Conservation (phyloP, 2,888 invertebrate genomes). For the Esperia sulphurella region DNA sequence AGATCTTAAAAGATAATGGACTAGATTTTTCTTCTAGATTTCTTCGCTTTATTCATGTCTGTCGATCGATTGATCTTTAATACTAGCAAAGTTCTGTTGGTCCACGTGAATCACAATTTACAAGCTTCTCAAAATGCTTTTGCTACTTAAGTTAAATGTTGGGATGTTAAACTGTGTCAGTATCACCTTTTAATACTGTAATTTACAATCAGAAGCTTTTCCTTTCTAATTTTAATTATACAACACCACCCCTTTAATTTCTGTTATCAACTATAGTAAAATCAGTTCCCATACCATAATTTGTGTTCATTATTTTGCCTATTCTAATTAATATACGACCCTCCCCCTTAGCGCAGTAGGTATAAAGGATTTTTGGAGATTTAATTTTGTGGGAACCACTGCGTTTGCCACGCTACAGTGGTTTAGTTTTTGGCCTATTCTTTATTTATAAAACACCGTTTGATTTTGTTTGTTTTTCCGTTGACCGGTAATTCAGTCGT, state of each 20-base stretch:
- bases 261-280: conserved; percentile 30
- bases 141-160: no score
- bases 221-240: conserved; percentile 2
- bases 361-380: conserved; percentile 54
- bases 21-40: background rate
- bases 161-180: no score
- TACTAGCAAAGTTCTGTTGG: background rate
- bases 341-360: conserved; percentile 38
- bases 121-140: no score
- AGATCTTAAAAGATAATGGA: conserved; percentile 10
- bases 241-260: conserved; percentile 1
- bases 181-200: no score
- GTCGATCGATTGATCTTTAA: background rate
- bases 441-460: conserved; percentile 33
- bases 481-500: conserved; percentile 3
- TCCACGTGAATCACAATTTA: no score
- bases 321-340: conserved; percentile 60
- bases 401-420: conserved; percentile 42
- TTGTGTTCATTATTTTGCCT: conserved; percentile 60
- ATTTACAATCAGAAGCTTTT: background rate
- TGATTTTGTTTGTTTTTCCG: conserved; percentile 22
- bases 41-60: background rate
- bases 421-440: conserved; percentile 37
- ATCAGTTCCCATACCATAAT: conserved; percentile 62
- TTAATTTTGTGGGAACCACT: conserved; percentile 69